These are phyloP conservation scores for Pheosia tremula DNA, from an alignment of 2,888 invertebrate species.

Conservation along the genomic window DNA sequence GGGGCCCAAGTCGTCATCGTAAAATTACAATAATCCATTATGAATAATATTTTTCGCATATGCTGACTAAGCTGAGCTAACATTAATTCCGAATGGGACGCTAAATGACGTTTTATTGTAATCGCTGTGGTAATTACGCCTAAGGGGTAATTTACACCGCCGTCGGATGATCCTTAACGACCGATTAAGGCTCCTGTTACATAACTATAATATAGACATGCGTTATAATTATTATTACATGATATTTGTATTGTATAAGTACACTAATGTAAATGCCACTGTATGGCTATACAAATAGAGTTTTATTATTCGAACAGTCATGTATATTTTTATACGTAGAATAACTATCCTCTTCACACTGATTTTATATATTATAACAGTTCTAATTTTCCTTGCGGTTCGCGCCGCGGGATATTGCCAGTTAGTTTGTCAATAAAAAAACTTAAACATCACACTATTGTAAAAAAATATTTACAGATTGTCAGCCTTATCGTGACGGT, in stretches of 20 bases:
- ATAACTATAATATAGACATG: not conserved
- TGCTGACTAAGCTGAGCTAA: slow-evolving; percentile 12
- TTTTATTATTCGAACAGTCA: no score
- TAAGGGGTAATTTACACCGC: slow-evolving; percentile 35
- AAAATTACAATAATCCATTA: no score
- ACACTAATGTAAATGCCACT: no score
- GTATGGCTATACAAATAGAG: no score
- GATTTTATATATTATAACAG: no score
- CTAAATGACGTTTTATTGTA: slow-evolving; percentile 43
- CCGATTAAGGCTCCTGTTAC: slow-evolving; percentile 24
- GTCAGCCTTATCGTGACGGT: slow-evolving; percentile 44
- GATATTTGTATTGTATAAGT: not conserved
- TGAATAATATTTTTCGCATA: not conserved
- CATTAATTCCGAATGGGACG: slow-evolving; percentile 32
- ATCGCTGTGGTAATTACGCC: slow-evolving; percentile 45
- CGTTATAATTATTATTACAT: not conserved
- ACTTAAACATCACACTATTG: slow-evolving; percentile 13
- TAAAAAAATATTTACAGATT: slow-evolving; percentile 30
- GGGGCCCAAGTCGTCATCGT: no score
- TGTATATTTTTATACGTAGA: no score
- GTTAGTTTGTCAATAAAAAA: slow-evolving; percentile 15
- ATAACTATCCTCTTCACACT: no score
- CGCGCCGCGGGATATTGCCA: not conserved
- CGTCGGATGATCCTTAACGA: slow-evolving; percentile 43
- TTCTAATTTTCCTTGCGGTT: no score